Conservation (phyloP, 2,113 vertebrate genomes). For the Salvator merianae region DNA sequence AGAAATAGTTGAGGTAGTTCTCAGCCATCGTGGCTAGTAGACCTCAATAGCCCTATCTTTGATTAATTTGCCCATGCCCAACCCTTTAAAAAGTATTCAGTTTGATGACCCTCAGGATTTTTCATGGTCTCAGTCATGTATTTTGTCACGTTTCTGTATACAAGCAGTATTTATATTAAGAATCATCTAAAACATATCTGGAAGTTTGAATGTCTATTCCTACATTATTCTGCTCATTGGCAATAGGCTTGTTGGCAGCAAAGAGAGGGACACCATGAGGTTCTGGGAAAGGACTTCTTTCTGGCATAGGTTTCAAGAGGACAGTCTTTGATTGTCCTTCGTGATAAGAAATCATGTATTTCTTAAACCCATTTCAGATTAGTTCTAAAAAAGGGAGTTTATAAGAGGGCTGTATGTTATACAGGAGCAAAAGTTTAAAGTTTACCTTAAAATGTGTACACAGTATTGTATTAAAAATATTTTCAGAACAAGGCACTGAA, state of each 20-base stretch:
- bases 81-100: no score
- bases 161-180: background rate
- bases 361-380: background rate
- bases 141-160: no score
- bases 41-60: no score
- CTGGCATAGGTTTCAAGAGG: background rate
- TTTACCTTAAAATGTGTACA: conserved; percentile 8
- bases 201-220: background rate
- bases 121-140: background rate
- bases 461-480: conserved; percentile 24
- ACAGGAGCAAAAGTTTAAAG: conserved; percentile 6
- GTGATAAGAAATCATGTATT: background rate
- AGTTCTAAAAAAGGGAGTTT: background rate
- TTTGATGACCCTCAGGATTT: background rate
- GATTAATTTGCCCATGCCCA: no score
- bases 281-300: background rate
- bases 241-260: no score
- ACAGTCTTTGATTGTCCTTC: background rate
- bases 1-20: no score
- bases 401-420: background rate
- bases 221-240: background rate
- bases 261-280: background rate
- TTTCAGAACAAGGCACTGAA: conserved; percentile 90
- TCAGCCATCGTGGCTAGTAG: no score
- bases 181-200: background rate